Base-by-base conservation (phyloP, 2,888 invertebrate genomes). In the Aphidius colemani region DNA sequence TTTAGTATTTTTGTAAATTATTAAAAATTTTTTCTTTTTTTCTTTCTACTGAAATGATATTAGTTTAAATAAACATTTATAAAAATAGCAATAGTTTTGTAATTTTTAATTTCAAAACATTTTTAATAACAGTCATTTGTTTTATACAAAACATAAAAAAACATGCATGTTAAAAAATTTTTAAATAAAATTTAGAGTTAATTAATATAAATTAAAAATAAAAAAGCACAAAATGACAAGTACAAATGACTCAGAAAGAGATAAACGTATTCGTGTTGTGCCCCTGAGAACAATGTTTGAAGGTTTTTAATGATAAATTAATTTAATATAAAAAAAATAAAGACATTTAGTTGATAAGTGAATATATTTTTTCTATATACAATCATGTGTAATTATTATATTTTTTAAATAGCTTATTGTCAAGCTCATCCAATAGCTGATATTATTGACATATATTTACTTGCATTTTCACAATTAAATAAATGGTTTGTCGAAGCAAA, bases 381-480 rank as follows among this genome's bases (percentile, higher is more conserved):
- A 30, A 30, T 30, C 30, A 30, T 30, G 30, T 9, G 46, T 13
- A 49, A 59, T 59, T n/a, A 43, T 18, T 48, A 39, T 48, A 39
- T 41, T 11, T 48, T 59, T 59, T 65, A 66, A n/a, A 5, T 55
- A 78, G 78, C 72, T 10, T 78, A 75, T 61, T 78, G 78, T 51
- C 66, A 67, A 50, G 70, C 77, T 73, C 77, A 79, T 67, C 69
- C 72, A 18, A 41, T 75, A 18, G 76, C 78, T 0, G 63, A 64
- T 5, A 59, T 63, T 5, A 66, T 64, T 64, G 67, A 71, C 4
- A 64, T 71, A 3, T 51, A 72, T 3, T 65, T 74, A 6, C 51
- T 79, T 43, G 77, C 79, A 1, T 63, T 79, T 11, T 74, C 79
- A 0, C 75, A 77, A 61, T 74, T 75, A 40, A 72, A 78, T 60